phyloP scores from a whole-genome alignment of 2,113 vertebrate genomes.

The Castor canadensis region DNA sequence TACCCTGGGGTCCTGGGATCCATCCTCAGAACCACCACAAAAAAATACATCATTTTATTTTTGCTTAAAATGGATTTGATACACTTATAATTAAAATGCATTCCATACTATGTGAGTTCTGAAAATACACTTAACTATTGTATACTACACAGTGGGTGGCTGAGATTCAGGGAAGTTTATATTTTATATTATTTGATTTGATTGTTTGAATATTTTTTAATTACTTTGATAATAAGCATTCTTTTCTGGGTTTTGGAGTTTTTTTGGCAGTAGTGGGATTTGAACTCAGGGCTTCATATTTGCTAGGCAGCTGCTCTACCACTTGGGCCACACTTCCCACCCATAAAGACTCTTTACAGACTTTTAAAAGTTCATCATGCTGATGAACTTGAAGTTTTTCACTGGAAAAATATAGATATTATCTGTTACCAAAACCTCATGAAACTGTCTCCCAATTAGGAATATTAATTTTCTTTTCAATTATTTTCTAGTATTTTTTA shows the following conservation, averaged over 20 bases:
- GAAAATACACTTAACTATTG: neutral
- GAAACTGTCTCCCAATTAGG: neutral
- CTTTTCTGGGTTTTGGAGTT: too few species aligned
- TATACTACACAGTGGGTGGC: neutral
- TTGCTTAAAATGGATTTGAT: neutral
- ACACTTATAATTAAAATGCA: neutral
- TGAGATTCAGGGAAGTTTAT: neutral
- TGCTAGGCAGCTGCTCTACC: neutral
- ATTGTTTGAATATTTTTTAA: neutral
- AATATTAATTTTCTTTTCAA: neutral
- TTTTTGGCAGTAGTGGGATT: too few species aligned
- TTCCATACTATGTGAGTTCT: neutral
- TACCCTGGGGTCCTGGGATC: neutral
- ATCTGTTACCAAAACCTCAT: slow-evolving; percentile 2
- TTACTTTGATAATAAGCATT: slow-evolving; percentile 11
- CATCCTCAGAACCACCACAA: neutral
- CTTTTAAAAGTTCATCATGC: neutral
- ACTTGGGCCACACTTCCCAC: too few species aligned
- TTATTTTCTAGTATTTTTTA: slow-evolving; percentile 34
- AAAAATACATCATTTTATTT: neutral
- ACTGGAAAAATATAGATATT: neutral
- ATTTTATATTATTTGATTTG: neutral
- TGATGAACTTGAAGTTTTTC: neutral
- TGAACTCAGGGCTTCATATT: neutral
- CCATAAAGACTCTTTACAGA: neutral